phyloP scores from a whole-genome alignment of 2,797 vertebrate species.

The Bothrops alternatus region DNA sequence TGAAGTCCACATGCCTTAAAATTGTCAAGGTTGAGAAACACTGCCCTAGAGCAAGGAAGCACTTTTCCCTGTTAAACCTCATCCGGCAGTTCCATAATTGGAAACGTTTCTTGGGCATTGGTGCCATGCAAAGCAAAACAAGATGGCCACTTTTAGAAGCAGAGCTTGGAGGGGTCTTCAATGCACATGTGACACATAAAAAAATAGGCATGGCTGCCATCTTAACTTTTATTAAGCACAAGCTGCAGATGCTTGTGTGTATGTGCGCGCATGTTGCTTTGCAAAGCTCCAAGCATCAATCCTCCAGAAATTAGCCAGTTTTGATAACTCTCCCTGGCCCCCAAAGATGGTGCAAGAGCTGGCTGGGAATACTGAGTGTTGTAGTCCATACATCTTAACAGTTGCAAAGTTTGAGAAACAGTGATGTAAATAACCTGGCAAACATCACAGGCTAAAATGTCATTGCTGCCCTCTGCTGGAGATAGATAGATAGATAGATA shows the following conservation, averaged over 20 bases:
- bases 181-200: background rate
- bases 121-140: background rate
- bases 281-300: background rate
- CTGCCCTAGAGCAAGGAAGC: background rate
- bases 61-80: background rate
- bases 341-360: background rate
- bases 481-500: too few relatives aligned
- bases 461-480: constrained; percentile 11
- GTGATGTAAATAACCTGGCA: background rate
- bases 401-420: background rate
- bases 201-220: background rate
- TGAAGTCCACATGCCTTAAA: too few relatives aligned
- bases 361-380: background rate
- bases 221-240: background rate
- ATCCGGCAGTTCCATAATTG: background rate
- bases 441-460: background rate
- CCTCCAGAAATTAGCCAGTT: background rate
- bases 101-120: background rate
- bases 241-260: background rate
- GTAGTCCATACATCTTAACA: background rate
- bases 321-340: background rate
- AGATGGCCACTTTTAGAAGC: background rate
- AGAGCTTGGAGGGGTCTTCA: background rate
- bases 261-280: background rate
- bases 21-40: too few relatives aligned